phyloP scores from a whole-genome alignment of 2,888 invertebrate genomes.

The Tinea trinotella region DNA sequence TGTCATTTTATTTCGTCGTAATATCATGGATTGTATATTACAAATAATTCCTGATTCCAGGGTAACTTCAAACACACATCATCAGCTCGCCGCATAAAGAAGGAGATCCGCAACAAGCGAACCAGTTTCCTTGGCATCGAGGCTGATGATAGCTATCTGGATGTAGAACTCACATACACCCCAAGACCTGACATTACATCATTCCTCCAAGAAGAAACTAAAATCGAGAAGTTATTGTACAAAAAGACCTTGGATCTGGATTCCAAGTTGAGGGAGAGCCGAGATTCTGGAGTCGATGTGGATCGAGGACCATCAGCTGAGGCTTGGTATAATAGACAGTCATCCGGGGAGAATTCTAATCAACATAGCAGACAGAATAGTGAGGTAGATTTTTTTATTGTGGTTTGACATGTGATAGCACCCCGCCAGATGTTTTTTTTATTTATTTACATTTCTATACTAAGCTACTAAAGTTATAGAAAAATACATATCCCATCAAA shows the following conservation, averaged over 20 bases:
- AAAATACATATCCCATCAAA: too few species aligned
- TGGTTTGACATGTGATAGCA: too few species aligned
- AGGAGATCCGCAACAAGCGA: slow-evolving; percentile 86
- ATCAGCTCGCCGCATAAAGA: slow-evolving; percentile 88
- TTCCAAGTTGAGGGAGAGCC: slow-evolving; percentile 75
- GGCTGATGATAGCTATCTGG: slow-evolving; percentile 77
- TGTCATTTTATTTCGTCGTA: too few species aligned
- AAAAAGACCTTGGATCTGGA: slow-evolving; percentile 81
- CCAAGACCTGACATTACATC: slow-evolving; percentile 86
- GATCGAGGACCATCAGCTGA: slow-evolving; percentile 73
- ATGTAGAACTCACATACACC: slow-evolving; percentile 77
- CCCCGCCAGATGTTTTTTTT: neutral
- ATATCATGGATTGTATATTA: too few species aligned
- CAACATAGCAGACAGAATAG: slow-evolving; percentile 87
- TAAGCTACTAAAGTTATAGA: too few species aligned
- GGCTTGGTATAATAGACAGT: slow-evolving; percentile 70
- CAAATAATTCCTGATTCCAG: too few species aligned
- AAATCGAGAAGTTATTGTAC: slow-evolving; percentile 82
- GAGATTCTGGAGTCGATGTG: slow-evolving; percentile 85
- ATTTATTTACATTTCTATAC: too few species aligned
- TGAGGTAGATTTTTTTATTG: slow-evolving; percentile 62
- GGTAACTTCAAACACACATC: slow-evolving; percentile 81
- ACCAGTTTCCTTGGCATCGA: slow-evolving; percentile 90
- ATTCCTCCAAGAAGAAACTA: slow-evolving; percentile 84
- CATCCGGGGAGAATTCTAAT: slow-evolving; percentile 67